Evolutionary conservation across 1,140 invertebrate genomes (phyloP), one percentile per base, ranked within the genome.

Genomic region (Trachymyrmex septentrionalis): DNA sequence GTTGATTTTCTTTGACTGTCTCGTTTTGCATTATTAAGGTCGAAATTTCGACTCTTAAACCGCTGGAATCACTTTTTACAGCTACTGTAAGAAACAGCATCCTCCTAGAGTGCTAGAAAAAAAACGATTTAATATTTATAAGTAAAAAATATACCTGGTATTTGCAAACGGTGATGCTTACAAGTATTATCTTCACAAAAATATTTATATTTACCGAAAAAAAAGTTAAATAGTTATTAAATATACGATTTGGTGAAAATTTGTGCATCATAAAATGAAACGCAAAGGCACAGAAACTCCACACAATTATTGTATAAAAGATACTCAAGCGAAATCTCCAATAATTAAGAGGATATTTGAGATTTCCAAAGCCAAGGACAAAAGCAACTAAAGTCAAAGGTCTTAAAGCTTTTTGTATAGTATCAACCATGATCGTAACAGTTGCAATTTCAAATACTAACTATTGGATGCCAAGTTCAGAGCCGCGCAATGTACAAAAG

Each of bases 331-430:
- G 10, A 48, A n/a, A 44, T 78, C 4, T 48, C 38, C 16, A 57
- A 63, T 21, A 24, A 48, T 50, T 30, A 1, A n/a, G 9, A n/a
- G 21, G 21, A 71, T 71, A 4, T 38, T 16, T 57, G 0, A 71
- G 55, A 71, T 71, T 71, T 69, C 64, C 78, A 6, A 24, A 57
- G 44, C 78, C 64, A 27, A 81, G 6, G 16, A 69, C 12, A 38
- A 67, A 69, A 57, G 9, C 12, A 1, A 61, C 5, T 44, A 24
- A 24, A 3, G 5, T 14, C 6, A 69, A 14, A 57, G 77, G 50
- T 7, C 34, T 19, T 27, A 81, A 16, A 38, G 21, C 50, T 27
- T 38, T 57, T 71, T 71, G 30, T 30, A 81, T 44, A 27, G 50
- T 71, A 14, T 71, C 34, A 24, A 44, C 34, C 64, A 81, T 77